Base-by-base conservation (phyloP, 2,888 invertebrate genomes). In the Catonia carolina region DNA sequence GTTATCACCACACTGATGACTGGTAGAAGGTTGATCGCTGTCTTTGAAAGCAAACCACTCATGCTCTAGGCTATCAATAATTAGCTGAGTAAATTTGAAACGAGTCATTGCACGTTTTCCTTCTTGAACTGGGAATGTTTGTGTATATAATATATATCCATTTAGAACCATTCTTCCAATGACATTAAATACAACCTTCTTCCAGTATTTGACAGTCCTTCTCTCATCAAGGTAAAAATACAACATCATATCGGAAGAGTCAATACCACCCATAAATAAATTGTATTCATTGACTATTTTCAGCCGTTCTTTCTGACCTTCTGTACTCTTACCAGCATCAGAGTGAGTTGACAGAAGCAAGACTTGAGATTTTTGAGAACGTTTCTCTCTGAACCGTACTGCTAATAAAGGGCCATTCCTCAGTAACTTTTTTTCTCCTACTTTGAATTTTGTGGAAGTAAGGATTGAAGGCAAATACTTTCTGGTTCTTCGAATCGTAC, bases 371-470 rank as follows among this genome's bases (percentile, higher is more conserved):
- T 27, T 14, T 22, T 55, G 48, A 1, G 49, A 48, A 12, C 27
- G 36, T 27, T 55, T 55, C 27, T 55, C 49, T 41, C 49, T 39
- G 37, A 31, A 50, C 7, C 37, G 36, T 39, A 55, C 48, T 27
- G 27, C 23, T 33, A 55, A 31, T 18, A 48, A 39, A 31, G 55
- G 49, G 10, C 55, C 48, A 48, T 55, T 55, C 37, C 55, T 48
- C 12, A 48, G 48, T 47, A 48, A 55, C 18, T 22, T 55, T 10
- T 55, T 55, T 48, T 55, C 36, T 12, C 55, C 48, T 22, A 55
- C 55, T 22, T 20, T 23, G 18, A 37, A 55, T 41, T 55, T 49
- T 41, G 37, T 39, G 4, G 8, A 27, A 18, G 18, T 37, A 12
- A 55, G 37, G 17, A 39, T 22, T 27, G 36, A 27, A 41, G 55